phyloP scores from a whole-genome alignment of 1,140 invertebrate species.

The Lordiphosa clarofinis region DNA sequence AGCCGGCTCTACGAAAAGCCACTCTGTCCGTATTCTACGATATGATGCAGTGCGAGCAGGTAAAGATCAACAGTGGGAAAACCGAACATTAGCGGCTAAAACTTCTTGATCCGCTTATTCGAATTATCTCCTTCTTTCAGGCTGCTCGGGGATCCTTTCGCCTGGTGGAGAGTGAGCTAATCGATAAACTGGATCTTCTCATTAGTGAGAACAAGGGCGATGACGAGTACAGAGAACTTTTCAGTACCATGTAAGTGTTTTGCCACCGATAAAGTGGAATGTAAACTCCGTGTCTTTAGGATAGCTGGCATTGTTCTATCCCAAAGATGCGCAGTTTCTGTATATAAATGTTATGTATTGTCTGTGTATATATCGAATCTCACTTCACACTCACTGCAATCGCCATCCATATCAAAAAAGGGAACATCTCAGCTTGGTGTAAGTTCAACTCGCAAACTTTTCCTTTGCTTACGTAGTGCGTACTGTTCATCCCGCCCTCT shows the following conservation, averaged over 20 bases:
- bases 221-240: slow-evolving; percentile 93
- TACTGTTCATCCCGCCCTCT: slow-evolving; percentile 3
- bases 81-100: too few relatives aligned
- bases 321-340: slow-evolving; percentile 1
- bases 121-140: slow-evolving; percentile 20
- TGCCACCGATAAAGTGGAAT: too few relatives aligned
- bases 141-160: slow-evolving; percentile 84
- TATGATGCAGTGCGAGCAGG: slow-evolving; percentile 97
- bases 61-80: slow-evolving; percentile 39
- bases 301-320: too few relatives aligned
- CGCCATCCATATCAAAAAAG: slow-evolving; percentile 81
- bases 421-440: slow-evolving; percentile 95
- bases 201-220: slow-evolving; percentile 96
- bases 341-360: slow-evolving; percentile 47
- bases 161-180: slow-evolving; percentile 93
- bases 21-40: slow-evolving; percentile 97
- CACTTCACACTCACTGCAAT: slow-evolving; percentile 69
- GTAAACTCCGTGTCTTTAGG: not conserved
- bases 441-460: slow-evolving; percentile 81
- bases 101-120: too few relatives aligned
- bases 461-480: slow-evolving; percentile 25
- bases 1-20: slow-evolving; percentile 91
- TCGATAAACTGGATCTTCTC: slow-evolving; percentile 95
- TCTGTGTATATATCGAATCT: slow-evolving; percentile 56
- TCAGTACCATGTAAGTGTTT: slow-evolving; percentile 96